Percentiles rank a stretch among this genome's conserved stretches.
These are phyloP conservation scores for Bolborhynchus lineola DNA, from an alignment of 2,113 vertebrate genomes.

Conservation along the genomic window DNA sequence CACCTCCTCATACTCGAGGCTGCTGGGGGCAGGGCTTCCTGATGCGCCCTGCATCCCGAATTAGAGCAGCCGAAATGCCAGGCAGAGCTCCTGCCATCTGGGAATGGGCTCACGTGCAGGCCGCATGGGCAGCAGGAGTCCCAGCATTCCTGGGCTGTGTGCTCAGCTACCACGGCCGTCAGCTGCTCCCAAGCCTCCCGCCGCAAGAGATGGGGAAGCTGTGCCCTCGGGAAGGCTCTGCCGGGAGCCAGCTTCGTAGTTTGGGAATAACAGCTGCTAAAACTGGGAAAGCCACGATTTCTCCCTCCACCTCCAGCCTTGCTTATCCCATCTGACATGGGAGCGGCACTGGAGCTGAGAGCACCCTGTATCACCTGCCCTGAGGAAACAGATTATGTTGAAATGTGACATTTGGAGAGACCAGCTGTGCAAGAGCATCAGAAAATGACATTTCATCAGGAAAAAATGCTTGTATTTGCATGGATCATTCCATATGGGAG, in stretches of 20 bases:
- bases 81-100: neutral
- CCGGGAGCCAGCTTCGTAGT: neutral
- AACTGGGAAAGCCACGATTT: rapidly evolving
- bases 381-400: neutral
- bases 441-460: neutral
- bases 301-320: neutral
- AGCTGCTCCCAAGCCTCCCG: neutral
- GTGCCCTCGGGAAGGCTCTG: neutral
- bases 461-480: neutral
- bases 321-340: neutral
- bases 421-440: neutral
- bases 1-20: neutral
- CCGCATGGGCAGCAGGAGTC: neutral
- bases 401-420: neutral
- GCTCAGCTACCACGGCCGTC: rapidly evolving
- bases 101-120: neutral
- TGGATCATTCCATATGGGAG: neutral
- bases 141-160: rapidly evolving
- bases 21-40: rapidly evolving
- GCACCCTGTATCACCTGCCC: neutral
- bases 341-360: rapidly evolving
- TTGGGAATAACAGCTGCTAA: neutral
- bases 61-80: constrained; percentile 40
- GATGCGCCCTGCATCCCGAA: neutral
- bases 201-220: neutral